phyloP scores from a whole-genome alignment of 2,888 invertebrate species.

The Chrysomela aeneicollis region DNA sequence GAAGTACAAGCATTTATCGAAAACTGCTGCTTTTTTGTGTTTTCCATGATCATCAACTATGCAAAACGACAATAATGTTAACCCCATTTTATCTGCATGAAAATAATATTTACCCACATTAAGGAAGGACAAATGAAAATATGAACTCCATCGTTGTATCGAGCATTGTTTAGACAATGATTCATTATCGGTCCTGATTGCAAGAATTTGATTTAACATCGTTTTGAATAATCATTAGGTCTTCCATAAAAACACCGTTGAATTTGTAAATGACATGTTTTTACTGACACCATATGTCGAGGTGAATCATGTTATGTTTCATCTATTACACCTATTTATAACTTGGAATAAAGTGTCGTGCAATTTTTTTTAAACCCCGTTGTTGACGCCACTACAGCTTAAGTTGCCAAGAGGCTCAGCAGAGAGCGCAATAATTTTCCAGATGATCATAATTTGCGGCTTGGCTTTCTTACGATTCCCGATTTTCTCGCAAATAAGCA shows the following conservation, averaged over 20 bases:
- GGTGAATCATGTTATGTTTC: conserved; percentile 23
- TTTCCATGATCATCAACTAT: not conserved
- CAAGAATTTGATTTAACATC: too few species aligned
- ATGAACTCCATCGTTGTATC: not conserved
- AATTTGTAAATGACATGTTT: too few species aligned
- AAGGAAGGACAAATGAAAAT: not conserved
- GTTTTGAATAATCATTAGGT: too few species aligned
- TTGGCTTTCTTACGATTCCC: conserved; percentile 18
- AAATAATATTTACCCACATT: not conserved
- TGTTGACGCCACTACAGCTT: conserved; percentile 15
- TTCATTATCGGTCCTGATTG: too few species aligned
- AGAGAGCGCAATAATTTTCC: conserved; percentile 17
- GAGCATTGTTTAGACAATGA: not conserved
- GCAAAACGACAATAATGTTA: not conserved
- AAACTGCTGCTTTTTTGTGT: not conserved
- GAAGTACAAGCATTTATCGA: not conserved
- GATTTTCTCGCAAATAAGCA: conserved; percentile 22
- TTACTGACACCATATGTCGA: not conserved
- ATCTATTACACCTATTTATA: conserved; percentile 29
- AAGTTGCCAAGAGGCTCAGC: conserved; percentile 16
- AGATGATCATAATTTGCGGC: conserved; percentile 22
- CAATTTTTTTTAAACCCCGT: conserved; percentile 28
- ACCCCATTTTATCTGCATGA: not conserved
- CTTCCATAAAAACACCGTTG: not conserved
- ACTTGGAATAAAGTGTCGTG: conserved; percentile 37